phyloP scores from a whole-genome alignment of 2,888 invertebrate species.

The Chromoteleia sp. region DNA sequence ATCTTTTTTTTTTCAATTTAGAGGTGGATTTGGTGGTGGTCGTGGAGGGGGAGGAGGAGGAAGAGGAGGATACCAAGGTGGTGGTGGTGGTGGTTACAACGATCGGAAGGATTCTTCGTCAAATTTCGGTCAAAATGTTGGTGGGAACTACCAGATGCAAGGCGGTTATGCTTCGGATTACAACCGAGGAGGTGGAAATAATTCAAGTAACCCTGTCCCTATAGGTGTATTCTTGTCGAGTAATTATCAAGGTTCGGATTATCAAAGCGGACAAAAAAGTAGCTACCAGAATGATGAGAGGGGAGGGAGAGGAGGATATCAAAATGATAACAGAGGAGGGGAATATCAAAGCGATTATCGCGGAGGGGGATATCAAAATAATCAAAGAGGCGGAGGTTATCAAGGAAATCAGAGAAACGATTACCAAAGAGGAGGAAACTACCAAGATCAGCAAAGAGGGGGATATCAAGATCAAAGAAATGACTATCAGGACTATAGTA shows the following conservation, averaged over 20 bases:
- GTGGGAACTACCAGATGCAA: conserved; percentile 24
- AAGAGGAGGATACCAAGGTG: conserved; percentile 71
- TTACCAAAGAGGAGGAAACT: conserved; percentile 50
- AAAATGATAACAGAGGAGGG: conserved; percentile 73
- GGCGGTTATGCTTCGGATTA: conserved; percentile 76
- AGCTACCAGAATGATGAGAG: conserved; percentile 46
- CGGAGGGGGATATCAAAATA: conserved; percentile 57
- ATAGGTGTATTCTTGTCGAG: conserved; percentile 73
- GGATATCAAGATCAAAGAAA: conserved; percentile 77
- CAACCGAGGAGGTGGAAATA: conserved; percentile 71
- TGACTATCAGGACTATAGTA: conserved; percentile 79
- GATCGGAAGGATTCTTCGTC: conserved; percentile 65
- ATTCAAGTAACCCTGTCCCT: conserved; percentile 75
- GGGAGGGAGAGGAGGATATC: conserved; percentile 67
- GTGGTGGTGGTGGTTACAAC: conserved; percentile 71
- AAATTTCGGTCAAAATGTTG: conserved; percentile 67
- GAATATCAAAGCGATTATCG: conserved; percentile 63
- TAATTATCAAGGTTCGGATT: conserved; percentile 40
- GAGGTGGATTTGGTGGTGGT: conserved; percentile 75
- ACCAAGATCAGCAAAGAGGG: conserved; percentile 72
- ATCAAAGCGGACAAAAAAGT: conserved; percentile 54
- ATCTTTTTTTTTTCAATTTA: conserved; percentile 43
- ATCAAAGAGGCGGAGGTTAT: conserved; percentile 60
- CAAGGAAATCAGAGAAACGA: conserved; percentile 66
- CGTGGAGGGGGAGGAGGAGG: conserved; percentile 77